Evolutionary conservation across 1,140 invertebrate genomes (phyloP), one percentile per base, ranked within the genome.

Genomic region (Pectinophora gossypiella): DNA sequence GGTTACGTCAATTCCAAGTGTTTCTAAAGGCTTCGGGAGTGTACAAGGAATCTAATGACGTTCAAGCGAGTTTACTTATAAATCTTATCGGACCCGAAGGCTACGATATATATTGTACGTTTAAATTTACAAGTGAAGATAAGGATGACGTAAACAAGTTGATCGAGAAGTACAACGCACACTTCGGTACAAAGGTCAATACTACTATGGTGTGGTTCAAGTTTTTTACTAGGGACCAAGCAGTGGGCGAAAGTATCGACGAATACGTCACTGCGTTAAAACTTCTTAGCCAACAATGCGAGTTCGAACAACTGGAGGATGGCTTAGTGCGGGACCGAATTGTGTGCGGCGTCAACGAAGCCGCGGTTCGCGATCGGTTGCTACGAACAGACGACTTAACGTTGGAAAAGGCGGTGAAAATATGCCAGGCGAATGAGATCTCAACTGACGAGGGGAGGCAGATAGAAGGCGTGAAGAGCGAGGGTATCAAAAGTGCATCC

Each of bases 181-280:
- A 62, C 27, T 62, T 58, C 21, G 53, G 55, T 9, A 50, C 59
- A 1, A 57, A 58, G 16, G 32, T 35, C 36, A 61, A 57, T 21
- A 57, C 36, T 3, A 54, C 59, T 1, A 57, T 61, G 54, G 13
- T 22, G 10, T 13, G 59, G 12, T 61, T 54, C 38, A 48, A 45
- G 19, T 60, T 60, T 40, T 60, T 60, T 21, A 45, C 35, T 13
- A 35, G 52, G 18, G 42, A 55, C 27, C 45, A 60, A 32, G 19
- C 51, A 18, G 22, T 2, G 1, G 32, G 47, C 15, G 52, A 60
- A 19, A 38, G 42, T 1, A 51, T 60, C 10, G 48, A 51, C 21
- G 16, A 48, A 36, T 60, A 55, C 19, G 53, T 60, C 0, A 60
- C 57, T 18, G 40, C 40, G 1, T 19, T 56, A 7, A 51, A 27